Evolutionary conservation across 2,113 vertebrate genomes (phyloP), one percentile per base, ranked within the genome.

Genomic region (Uropsilus gracilis): DNA sequence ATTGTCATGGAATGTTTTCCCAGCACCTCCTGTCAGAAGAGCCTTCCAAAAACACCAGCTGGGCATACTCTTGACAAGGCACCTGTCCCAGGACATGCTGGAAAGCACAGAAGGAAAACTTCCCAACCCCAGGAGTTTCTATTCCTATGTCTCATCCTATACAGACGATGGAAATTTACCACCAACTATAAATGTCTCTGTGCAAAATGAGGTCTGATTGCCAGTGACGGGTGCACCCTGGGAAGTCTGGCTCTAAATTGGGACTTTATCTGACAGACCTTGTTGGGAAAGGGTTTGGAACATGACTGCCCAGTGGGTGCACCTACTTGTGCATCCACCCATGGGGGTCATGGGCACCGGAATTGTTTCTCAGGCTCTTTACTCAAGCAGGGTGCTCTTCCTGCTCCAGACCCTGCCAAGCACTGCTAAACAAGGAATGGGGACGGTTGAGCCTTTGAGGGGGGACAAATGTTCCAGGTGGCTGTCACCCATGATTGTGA

Each of bases 91-190:
- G 46, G 59, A 24, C 55, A 17, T 9, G 12, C 32, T 5, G 3
- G 75, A 72, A 75, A 94, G 69, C 61, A 84, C 18, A 63, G 75
- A 90, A 32, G 30, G 6, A 86, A 42, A 87, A 88, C 77, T 39
- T 64, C 24, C 42, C 85, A 34, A 90, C 46, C 24, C 50, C 16
- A 55, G 20, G 44, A 78, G 85, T 24, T 50, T 37, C 57, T 39
- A 22, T 39, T 39, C 48, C 64, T 84, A 0, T 8, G 73, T 39
- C 83, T 91, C 68, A n/a, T 48, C 28, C 80, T 75, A 18, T 28
- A 48, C 7, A 73, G 68, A 87, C 22, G 86, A 92, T 94, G 84
- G 86, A 87, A 94, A 94, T 42, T 94, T 83, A 95, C 82, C 34
- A 10, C 0, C 3, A 72, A 95, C 90, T 95, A 71, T 66, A 93